phyloP scores from a whole-genome alignment of 2,113 vertebrate genomes.

The Antidorcas marsupialis region DNA sequence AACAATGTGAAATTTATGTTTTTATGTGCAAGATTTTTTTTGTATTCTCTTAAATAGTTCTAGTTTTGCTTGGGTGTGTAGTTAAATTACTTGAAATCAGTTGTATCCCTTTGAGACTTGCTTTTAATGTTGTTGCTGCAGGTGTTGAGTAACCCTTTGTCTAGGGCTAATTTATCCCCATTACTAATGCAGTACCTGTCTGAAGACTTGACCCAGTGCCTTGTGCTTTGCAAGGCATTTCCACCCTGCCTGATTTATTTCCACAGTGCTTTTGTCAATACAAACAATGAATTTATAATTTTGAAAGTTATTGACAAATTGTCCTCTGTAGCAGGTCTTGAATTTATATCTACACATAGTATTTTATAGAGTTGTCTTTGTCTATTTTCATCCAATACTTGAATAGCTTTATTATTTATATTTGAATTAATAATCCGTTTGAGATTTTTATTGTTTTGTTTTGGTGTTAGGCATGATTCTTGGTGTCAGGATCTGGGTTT shows the following conservation, averaged over 20 bases:
- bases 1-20: neutral
- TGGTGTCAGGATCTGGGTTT: neutral
- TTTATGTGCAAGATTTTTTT: neutral
- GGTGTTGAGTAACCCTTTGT: neutral
- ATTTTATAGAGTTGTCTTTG: neutral
- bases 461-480: neutral
- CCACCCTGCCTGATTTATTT: neutral
- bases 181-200: neutral
- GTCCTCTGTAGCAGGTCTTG: neutral
- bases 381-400: neutral
- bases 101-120: neutral
- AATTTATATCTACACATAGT: neutral
- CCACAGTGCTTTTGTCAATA: neutral
- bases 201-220: neutral
- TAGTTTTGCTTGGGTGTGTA: neutral
- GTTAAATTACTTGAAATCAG: neutral
- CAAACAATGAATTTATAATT: neutral
- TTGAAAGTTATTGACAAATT: slow-evolving; percentile 14
- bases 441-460: neutral
- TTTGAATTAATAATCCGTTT: neutral
- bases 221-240: neutral
- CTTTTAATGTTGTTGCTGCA: neutral
- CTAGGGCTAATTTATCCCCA: neutral
- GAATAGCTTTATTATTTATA: slow-evolving; percentile 1
- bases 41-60: neutral